These are phyloP conservation scores for Margaritifera margaritifera DNA, from an alignment of 2,888 invertebrate species.

Conservation along the genomic window DNA sequence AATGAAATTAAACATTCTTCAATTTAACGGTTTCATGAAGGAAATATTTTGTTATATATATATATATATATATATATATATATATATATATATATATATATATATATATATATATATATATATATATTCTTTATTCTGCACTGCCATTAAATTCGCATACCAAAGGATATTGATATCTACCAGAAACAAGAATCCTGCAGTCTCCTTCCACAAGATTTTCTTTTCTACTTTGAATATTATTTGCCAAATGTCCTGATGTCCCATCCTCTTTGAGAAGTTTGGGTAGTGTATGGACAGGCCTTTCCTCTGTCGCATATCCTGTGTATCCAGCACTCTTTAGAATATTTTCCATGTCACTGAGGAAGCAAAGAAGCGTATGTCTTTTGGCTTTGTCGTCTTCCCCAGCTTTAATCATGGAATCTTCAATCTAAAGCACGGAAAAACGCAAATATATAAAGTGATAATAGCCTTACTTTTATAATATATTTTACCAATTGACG, in stretches of 20 bases:
- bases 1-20: too few species aligned
- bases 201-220: constrained; percentile 32
- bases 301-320: constrained; percentile 17
- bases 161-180: constrained; percentile 24
- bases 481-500: too few species aligned
- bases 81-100: too few species aligned
- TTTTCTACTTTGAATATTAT: constrained; percentile 37
- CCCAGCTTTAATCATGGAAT: constrained; percentile 31
- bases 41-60: too few species aligned
- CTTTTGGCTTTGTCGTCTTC: constrained; percentile 37
- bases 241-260: constrained; percentile 29
- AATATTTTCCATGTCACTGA: constrained; percentile 27
- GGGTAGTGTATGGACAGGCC: constrained; percentile 10
- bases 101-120: too few species aligned
- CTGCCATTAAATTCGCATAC: not conserved
- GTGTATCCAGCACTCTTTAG: constrained; percentile 15
- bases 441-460: not conserved
- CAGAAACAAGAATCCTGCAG: constrained; percentile 54
- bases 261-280: constrained; percentile 44
- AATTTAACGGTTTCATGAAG: too few species aligned
- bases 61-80: too few species aligned
- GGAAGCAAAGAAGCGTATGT: constrained; percentile 19
- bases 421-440: constrained; percentile 35
- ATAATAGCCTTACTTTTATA: too few species aligned
- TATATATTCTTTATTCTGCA: too few species aligned